A percentile compares a stretch with the other conserved stretches of the same genome.
phyloP scores from a whole-genome alignment of 2,888 invertebrate species.

The Bruchidius siliquastri region DNA sequence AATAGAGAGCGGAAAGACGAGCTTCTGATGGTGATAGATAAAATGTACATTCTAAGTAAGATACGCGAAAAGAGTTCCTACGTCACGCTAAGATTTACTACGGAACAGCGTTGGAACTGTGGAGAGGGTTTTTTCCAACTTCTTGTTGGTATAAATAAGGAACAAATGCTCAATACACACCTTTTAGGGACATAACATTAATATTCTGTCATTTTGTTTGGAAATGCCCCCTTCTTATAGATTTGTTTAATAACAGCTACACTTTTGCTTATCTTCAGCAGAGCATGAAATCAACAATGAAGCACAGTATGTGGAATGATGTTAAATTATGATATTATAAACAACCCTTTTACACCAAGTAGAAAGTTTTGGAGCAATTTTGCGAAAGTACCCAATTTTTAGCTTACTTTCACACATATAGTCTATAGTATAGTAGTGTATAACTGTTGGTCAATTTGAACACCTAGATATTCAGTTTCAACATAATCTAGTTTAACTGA shows the following conservation, averaged over 20 bases:
- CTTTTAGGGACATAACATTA: no score
- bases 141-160: no score
- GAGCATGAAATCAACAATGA: neutral
- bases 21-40: no score
- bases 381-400: neutral
- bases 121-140: no score
- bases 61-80: no score
- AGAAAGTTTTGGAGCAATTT: neutral
- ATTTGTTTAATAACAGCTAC: neutral
- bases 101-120: no score
- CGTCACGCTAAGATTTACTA: no score
- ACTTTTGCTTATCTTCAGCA: neutral
- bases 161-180: no score
- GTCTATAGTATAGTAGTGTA: neutral
- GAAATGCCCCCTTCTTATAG: neutral
- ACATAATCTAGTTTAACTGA: neutral
- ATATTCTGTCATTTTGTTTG: no score
- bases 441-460: neutral
- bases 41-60: no score
- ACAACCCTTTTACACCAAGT: neutral
- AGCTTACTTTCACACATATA: neutral
- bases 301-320: neutral
- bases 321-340: neutral
- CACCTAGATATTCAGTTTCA: neutral
- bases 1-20: no score